Evolutionary conservation across 2,797 vertebrate species (phyloP).

Genomic region (Hyperoplus immaculatus): DNA sequence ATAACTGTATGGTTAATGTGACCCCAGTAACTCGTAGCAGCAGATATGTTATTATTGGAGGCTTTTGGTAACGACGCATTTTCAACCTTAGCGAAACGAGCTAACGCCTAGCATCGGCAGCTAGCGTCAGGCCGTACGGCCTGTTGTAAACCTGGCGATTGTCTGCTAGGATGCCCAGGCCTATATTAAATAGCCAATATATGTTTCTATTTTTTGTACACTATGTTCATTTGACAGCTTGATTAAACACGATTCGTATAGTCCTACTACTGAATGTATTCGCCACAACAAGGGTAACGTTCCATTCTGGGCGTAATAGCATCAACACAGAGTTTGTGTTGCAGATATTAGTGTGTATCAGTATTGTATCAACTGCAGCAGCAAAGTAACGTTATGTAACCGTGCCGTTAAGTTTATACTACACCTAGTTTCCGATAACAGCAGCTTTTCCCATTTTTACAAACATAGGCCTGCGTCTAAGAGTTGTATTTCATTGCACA

Average conservation of each 20-base stretch:
- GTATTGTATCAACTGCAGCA: background rate
- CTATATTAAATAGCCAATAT: too few species aligned
- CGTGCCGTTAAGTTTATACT: background rate
- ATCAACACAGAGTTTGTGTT: background rate
- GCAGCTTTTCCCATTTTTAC: too few species aligned
- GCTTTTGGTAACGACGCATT: too few species aligned
- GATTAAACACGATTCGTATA: background rate
- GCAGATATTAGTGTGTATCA: background rate
- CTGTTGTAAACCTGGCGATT: background rate
- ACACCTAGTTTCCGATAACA: too few species aligned
- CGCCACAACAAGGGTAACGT: too few species aligned
- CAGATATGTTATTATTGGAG: fast-evolving
- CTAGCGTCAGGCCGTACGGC: background rate
- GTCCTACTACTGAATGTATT: too few species aligned
- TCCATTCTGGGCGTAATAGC: background rate
- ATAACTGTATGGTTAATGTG: background rate
- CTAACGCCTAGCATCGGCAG: constrained; percentile 13
- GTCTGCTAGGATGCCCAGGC: too few species aligned
- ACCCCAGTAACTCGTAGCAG: fast-evolving
- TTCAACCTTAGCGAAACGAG: background rate
- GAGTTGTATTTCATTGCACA: too few species aligned
- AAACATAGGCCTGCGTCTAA: too few species aligned
- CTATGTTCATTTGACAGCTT: background rate
- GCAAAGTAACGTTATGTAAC: background rate
- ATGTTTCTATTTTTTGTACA: background rate